Evolutionary conservation across 2,888 invertebrate species (phyloP), one percentile per base, ranked within the genome.

Genomic region (Drosophila tanythrix): DNA sequence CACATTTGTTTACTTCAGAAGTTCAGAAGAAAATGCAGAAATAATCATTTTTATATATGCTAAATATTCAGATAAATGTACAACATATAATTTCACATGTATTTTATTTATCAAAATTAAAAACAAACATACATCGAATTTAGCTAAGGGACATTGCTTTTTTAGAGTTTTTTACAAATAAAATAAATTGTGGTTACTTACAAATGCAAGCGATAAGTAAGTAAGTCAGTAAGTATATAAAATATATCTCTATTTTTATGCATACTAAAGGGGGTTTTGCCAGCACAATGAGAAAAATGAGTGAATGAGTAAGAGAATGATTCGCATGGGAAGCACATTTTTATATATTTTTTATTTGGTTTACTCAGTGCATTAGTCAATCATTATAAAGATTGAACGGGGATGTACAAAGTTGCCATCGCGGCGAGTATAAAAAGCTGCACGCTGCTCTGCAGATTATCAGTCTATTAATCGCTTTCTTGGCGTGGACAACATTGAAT

Each of bases 311-410:
- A 50, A 48, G 1, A 31, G 25, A 69, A 50, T 63, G 46, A 61
- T 21, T 52, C 43, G 53, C 13, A n/a, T 55, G 74, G 66, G 74
- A 79, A 67, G 52, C 56, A 79, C 79, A 56, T 43, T 8, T 11
- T 21, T 10, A 18, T 10, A 13, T 18, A 53, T 18, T 27, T 43
- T 6, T 35, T 6, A 11, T 31, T 48, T 53, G 6, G 18, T 33
- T n/a, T 38, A 21, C 31, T 1, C 11, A 55, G 7, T 21, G 5
- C 29, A 76, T 76, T 62, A 53, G 55, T 68, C 59, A 76, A 52
- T 13, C 31, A 21, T 48, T 60, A 0, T 33, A 25, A 46, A 66
- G 43, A 62, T 50, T 50, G 3, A 4, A 33, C 11, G 81, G 78
- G 73, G 64, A 81, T 27, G 62, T n/a, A 78, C 78, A 56, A 36